These are phyloP conservation scores for Lapara coniferarum DNA, from an alignment of 2,888 invertebrate species.

Conservation along the genomic window DNA sequence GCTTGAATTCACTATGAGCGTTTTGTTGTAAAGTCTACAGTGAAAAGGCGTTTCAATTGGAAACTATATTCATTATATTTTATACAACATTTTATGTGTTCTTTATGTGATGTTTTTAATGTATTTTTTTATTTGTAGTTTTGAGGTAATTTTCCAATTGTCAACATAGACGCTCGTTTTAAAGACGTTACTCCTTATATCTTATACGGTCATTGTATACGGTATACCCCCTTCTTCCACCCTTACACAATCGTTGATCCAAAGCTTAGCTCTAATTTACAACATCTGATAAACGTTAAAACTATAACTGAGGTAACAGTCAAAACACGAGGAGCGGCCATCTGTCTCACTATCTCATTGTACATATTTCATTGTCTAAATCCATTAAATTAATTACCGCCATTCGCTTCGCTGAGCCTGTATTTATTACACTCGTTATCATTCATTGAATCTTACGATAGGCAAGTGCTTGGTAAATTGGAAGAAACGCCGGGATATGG, in stretches of 20 bases:
- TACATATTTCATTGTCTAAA: slow-evolving; percentile 83
- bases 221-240: not conserved
- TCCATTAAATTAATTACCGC: slow-evolving; percentile 83
- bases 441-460: slow-evolving; percentile 81
- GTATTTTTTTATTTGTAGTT: too few species aligned
- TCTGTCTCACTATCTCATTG: slow-evolving; percentile 81
- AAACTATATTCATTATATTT: not conserved
- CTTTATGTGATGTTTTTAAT: too few species aligned
- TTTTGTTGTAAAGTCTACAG: not conserved
- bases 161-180: too few species aligned
- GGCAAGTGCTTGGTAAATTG: slow-evolving; percentile 70
- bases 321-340: slow-evolving; percentile 67
- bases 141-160: too few species aligned
- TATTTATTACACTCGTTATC: slow-evolving; percentile 83
- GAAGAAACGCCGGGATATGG: slow-evolving; percentile 67
- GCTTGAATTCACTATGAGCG: not conserved
- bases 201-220: too few species aligned
- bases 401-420: slow-evolving; percentile 78
- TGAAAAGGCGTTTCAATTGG: not conserved
- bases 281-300: slow-evolving; percentile 9
- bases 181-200: too few species aligned
- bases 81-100: too few species aligned
- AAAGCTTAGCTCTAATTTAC: not conserved
- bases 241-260: not conserved
- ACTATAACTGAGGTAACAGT: slow-evolving; percentile 50